Evolutionary conservation across 2,113 vertebrate species (phyloP).

Genomic region (Silurus glanis): DNA sequence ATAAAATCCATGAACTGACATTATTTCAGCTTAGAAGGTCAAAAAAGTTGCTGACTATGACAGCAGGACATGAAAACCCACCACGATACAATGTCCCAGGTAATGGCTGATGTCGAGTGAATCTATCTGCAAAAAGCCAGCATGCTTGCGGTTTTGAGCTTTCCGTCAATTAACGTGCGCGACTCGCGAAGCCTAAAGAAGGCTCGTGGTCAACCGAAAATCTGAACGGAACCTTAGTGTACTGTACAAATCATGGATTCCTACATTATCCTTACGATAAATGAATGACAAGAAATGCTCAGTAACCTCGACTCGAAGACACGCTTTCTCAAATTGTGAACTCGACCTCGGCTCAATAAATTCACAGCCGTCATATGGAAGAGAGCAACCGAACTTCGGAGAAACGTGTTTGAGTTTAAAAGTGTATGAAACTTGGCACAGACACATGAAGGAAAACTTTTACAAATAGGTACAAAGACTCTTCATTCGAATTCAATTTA

Average conservation of each 20-base stretch:
- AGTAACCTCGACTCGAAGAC: background rate
- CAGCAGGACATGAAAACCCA: background rate
- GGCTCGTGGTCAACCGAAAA: background rate
- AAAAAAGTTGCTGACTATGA: background rate
- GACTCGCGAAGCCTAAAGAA: conserved; percentile 27
- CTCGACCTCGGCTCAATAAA: background rate
- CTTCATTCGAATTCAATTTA: background rate
- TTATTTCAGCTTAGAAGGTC: background rate
- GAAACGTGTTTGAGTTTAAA: background rate
- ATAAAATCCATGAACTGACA: background rate
- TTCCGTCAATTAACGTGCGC: conserved; percentile 1
- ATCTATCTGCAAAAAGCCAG: conserved; percentile 19
- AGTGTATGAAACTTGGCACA: background rate
- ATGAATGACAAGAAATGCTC: too few species aligned
- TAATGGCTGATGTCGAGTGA: conserved; percentile 6
- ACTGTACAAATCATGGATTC: background rate
- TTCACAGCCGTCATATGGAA: background rate
- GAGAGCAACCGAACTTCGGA: background rate
- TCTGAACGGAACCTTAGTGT: background rate
- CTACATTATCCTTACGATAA: background rate
- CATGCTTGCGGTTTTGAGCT: conserved; percentile 17
- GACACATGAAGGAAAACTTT: background rate
- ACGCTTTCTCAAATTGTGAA: background rate
- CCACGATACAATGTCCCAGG: background rate
- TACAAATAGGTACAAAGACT: background rate